These are phyloP conservation scores for Pectinophora gossypiella DNA, from an alignment of 1,140 invertebrate species.

Conservation along the genomic window DNA sequence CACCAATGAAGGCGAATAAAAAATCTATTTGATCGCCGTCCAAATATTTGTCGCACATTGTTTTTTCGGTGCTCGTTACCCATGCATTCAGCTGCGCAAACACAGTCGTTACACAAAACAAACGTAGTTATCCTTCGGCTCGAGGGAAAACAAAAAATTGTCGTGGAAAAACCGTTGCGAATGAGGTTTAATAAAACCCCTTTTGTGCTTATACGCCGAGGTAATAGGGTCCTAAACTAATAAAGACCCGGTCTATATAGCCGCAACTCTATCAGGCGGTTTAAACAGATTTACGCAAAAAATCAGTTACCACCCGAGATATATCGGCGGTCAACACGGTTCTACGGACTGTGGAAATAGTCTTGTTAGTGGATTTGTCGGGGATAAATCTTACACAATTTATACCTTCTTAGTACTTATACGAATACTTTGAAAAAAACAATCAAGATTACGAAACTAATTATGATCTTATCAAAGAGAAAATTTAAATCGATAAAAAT, in stretches of 20 bases:
- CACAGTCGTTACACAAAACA: slow-evolving; percentile 32
- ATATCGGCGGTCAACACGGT: not conserved
- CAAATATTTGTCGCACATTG: slow-evolving; percentile 20
- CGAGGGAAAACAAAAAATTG: slow-evolving; percentile 33
- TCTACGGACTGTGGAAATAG: not conserved
- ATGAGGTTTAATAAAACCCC: slow-evolving; percentile 45
- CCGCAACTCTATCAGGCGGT: slow-evolving; percentile 31
- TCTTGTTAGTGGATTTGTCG: not conserved
- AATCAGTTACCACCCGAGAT: slow-evolving; percentile 27
- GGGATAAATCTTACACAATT: no score
- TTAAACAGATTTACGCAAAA: slow-evolving; percentile 52
- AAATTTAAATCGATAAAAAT: no score
- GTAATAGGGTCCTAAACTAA: slow-evolving; percentile 68
- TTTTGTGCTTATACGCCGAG: slow-evolving; percentile 45
- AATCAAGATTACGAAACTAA: no score
- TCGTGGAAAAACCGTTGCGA: no score
- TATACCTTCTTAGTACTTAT: no score
- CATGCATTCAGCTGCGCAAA: slow-evolving; percentile 30
- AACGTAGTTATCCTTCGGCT: slow-evolving; percentile 39
- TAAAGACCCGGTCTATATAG: slow-evolving; percentile 42
- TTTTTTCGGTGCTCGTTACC: slow-evolving; percentile 20
- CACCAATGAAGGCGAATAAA: no score
- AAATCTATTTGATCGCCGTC: slow-evolving; percentile 25
- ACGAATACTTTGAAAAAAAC: no score
- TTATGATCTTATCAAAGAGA: no score